Conservation (phyloP, 1,140 invertebrate genomes). For the Uloborus diversus region DNA sequence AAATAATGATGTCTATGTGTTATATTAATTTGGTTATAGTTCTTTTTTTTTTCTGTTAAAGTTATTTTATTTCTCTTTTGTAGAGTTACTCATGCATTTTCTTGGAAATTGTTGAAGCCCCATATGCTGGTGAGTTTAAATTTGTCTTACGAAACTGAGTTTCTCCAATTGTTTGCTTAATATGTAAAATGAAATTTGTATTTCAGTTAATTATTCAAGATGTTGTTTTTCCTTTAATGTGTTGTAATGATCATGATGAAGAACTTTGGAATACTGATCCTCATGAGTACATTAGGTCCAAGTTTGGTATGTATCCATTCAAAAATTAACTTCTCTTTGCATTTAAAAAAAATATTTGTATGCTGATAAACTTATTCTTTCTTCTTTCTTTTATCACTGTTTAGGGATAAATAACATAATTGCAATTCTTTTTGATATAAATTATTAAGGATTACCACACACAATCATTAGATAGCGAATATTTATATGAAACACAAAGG, state of each 20-base stretch:
- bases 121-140: constrained; percentile 71
- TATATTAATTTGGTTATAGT: no score
- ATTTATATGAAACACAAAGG: no score
- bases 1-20: no score
- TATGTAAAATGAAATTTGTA: not conserved
- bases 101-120: constrained; percentile 96
- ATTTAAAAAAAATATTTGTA: no score
- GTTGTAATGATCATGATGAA: constrained; percentile 92
- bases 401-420: no score
- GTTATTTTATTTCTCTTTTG: constrained; percentile 59
- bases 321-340: no score
- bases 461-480: no score
- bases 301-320: constrained; percentile 82
- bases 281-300: constrained; percentile 95
- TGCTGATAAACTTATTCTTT: no score
- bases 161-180: not conserved
- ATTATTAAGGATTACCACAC: no score
- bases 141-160: not conserved
- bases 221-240: constrained; percentile 96
- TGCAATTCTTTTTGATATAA: no score
- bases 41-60: no score
- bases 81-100: constrained; percentile 81
- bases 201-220: constrained; percentile 83
- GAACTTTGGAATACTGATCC: constrained; percentile 96
- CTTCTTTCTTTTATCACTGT: no score